Percentiles rank a stretch among this genome's conserved stretches.
Conservation (phyloP, 2,113 vertebrate species). For the Corydoras sp. region DNA sequence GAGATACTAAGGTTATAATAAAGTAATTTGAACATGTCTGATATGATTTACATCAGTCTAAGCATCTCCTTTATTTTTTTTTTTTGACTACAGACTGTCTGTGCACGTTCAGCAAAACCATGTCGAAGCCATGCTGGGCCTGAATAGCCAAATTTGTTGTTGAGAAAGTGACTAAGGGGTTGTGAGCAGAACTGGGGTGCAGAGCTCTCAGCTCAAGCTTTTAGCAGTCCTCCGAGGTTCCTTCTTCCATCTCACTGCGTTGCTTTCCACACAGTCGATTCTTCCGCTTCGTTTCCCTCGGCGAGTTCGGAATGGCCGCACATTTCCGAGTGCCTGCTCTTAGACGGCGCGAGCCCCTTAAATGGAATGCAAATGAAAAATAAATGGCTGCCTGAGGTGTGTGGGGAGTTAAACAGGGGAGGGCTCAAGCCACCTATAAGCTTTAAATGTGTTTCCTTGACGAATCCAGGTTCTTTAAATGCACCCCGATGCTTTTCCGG, state of each 20-base stretch:
- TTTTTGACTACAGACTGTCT: not conserved
- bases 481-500: not conserved
- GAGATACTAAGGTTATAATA: no score
- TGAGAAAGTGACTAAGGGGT: not conserved
- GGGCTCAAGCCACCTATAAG: not conserved
- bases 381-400: conserved; percentile 28
- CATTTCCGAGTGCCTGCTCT: conserved; percentile 18
- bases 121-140: not conserved
- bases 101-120: not conserved
- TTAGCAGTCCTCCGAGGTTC: conserved; percentile 49
- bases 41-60: not conserved
- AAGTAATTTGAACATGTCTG: no score
- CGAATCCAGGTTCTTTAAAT: conserved; percentile 9
- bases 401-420: not conserved
- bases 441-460: conserved; percentile 4
- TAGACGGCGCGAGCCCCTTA: conserved; percentile 28
- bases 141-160: not conserved
- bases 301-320: conserved; percentile 33
- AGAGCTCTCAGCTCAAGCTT: conserved; percentile 39
- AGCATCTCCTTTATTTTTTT: not conserved
- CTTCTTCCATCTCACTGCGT: conserved; percentile 45
- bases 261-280: conserved; percentile 47
- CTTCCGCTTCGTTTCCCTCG: conserved; percentile 48
- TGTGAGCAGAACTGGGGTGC: not conserved
- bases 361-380: conserved; percentile 46